Evolutionary conservation across 1,140 invertebrate species (phyloP), one percentile per base, ranked within the genome.

Genomic region (Panonychus citri): DNA sequence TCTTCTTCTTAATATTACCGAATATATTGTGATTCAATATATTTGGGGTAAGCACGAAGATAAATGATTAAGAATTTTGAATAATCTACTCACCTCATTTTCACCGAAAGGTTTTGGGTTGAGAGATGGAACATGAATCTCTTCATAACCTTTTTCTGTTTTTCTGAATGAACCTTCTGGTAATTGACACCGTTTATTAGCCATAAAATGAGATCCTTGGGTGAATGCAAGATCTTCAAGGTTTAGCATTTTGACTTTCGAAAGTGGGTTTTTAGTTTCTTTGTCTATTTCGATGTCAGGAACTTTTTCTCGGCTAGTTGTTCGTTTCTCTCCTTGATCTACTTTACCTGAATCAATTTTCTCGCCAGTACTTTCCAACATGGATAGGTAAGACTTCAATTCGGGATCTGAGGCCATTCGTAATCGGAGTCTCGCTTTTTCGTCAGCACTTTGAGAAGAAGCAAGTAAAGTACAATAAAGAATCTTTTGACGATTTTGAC

Each of bases 141-240:
- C 89, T 73, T 97, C 93, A 68, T 95, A 96, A 51, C 79, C 83
- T 77, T 97, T 96, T 59, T 85, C 77, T 69, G 93, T 86, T 68
- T 95, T 95, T 62, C 91, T 75, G 66, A 88, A 95, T 12, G 90
- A 95, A 0, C 94, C 94, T 64, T 96, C 89, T 1, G 94, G 94
- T 50, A 99, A 71, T 66, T 93, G 84, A 70, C 94, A 98, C 40
- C 84, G 76, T 71, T 97, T 97, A 67, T 97, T 98, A 0, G 91
- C 87, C 91, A 98, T 98, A 65, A 96, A 89, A 74, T 98, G 95
- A 40, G 88, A 88, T 1, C 95, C 95, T 65, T 93, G 85, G 0
- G 79, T 73, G 69, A 99, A 99, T n/a, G 82, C 74, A 55, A 98
- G 68, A 66, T 96, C 89, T 62, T 97, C 90, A n/a, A 99, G 71